A percentile compares a stretch with the other conserved stretches of the same genome.
Conservation (phyloP, 2,797 vertebrate species). For the Podarcis siculus region DNA sequence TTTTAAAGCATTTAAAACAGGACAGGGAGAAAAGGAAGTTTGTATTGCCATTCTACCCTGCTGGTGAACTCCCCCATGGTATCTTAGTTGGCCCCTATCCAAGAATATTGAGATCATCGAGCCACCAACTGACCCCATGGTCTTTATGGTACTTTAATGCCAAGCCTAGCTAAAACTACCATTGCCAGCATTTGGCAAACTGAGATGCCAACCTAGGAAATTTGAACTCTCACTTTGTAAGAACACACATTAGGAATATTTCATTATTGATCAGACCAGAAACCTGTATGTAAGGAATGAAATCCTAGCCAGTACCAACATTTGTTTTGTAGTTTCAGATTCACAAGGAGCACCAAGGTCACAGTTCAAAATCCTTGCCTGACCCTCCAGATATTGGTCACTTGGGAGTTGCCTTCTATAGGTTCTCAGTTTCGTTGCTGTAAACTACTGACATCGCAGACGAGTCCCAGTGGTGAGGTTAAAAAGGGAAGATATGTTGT, state of each 20-base stretch:
- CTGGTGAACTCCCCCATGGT: background rate
- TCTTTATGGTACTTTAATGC: background rate
- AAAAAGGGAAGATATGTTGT: slow-evolving; percentile 8
- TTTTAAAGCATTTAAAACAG: background rate
- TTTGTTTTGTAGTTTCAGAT: slow-evolving; percentile 50
- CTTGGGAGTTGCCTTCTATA: slow-evolving; percentile 48
- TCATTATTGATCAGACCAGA: background rate
- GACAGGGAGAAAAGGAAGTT: background rate
- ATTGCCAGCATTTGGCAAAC: background rate
- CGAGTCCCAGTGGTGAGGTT: slow-evolving; percentile 37
- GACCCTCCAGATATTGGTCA: slow-evolving; percentile 46
- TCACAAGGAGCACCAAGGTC: slow-evolving; percentile 52
- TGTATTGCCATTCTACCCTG: background rate
- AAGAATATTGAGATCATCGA: background rate
- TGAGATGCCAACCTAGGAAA: background rate
- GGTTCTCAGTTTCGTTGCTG: slow-evolving; percentile 47
- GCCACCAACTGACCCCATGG: too few relatives aligned
- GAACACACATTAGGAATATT: background rate
- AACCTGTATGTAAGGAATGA: background rate
- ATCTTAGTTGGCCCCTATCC: background rate
- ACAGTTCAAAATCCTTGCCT: slow-evolving; percentile 59
- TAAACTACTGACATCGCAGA: slow-evolving; percentile 35
- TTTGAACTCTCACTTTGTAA: background rate
- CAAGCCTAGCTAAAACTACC: background rate
- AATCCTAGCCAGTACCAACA: slow-evolving; percentile 9